Base-by-base conservation (phyloP, 2,113 vertebrate species). In the Coptodon rendalli region DNA sequence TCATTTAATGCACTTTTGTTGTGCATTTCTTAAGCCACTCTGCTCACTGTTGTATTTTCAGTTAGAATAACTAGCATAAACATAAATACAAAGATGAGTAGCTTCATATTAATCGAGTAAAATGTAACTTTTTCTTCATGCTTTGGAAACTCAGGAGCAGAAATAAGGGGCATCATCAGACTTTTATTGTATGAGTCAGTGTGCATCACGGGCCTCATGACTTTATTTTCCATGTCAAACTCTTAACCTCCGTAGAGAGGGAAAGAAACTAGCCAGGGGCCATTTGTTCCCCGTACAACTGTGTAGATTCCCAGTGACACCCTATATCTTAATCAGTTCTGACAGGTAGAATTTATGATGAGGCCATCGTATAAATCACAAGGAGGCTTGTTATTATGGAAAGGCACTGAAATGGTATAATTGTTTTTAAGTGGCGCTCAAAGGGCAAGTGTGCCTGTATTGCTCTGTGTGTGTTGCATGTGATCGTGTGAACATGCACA, bases 221-320 rank as follows among this genome's bases (percentile, higher is more conserved):
- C 90, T 94, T 86, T 76, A 92, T 90, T 90, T 94, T 93, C 80
- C 83, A 4, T 94, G 94, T 94, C 89, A 90, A 86, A 87, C 86
- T 81, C 81, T 87, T 73, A 83, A 63, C 59, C 78, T 90, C 82
- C 1, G 3, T 36, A 50, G 53, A 84, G 66, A 53, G 71, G 9
- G 27, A 68, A 63, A 48, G 40, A 82, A 36, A 85, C 78, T 40
- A 80, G 80, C 93, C 76, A 40, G 80, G 40, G 87, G 93, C 85
- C 82, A 68, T 85, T 76, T 89, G 88, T 83, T 91, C 87, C 63
- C 81, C 50, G 3, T 40, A 57, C 27, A 85, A 50, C 76, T 80
- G 79, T 89, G 48, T 63, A 91, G 85, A 93, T 93, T 93, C 89
- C 78, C 83, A 86, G 66, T 88, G 83, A 93, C 89, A 93, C 84